A percentile compares a stretch with the other conserved stretches of the same genome.
These are phyloP conservation scores for Drosophila albomicans DNA, from an alignment of 1,140 invertebrate species.

Conservation along the genomic window DNA sequence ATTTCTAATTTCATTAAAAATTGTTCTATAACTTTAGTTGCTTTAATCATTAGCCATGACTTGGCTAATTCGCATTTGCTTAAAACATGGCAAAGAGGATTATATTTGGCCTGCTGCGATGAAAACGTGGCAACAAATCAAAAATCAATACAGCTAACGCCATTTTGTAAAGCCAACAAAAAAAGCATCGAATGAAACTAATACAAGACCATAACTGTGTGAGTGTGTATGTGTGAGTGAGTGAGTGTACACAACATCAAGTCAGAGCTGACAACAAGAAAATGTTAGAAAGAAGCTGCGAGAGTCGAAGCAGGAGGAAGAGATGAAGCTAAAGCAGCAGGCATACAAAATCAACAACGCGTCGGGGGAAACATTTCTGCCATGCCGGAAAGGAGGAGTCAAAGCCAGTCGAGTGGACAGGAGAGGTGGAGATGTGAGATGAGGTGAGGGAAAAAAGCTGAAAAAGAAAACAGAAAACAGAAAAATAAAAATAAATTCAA, in stretches of 20 bases:
- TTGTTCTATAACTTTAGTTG: too few relatives aligned
- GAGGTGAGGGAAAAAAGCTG: constrained; percentile 17
- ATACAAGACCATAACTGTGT: constrained; percentile 76
- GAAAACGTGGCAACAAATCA: constrained; percentile 62
- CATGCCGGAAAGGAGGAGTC: constrained; percentile 68
- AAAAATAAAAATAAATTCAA: constrained; percentile 80
- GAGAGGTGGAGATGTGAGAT: not conserved
- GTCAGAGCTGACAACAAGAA: constrained; percentile 51
- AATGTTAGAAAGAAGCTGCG: constrained; percentile 67
- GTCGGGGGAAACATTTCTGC: constrained; percentile 33
- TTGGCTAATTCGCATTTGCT: constrained; percentile 36
- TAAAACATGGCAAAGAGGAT: constrained; percentile 37
- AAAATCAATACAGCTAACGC: constrained; percentile 76
- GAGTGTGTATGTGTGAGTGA: constrained; percentile 26
- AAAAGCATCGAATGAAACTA: constrained; percentile 73
- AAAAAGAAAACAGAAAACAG: constrained; percentile 53
- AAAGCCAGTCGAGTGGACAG: constrained; percentile 48
- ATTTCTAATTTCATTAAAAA: too few relatives aligned
- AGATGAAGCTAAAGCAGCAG: not conserved
- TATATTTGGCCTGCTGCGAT: constrained; percentile 13
- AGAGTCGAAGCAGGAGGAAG: constrained; percentile 14
- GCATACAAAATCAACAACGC: constrained; percentile 55
- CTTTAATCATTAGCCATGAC: constrained; percentile 15
- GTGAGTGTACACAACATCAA: constrained; percentile 29
- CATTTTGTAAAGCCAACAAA: constrained; percentile 61